Evolutionary conservation across 2,113 vertebrate genomes (phyloP).

Genomic region (Isichthys henryi): DNA sequence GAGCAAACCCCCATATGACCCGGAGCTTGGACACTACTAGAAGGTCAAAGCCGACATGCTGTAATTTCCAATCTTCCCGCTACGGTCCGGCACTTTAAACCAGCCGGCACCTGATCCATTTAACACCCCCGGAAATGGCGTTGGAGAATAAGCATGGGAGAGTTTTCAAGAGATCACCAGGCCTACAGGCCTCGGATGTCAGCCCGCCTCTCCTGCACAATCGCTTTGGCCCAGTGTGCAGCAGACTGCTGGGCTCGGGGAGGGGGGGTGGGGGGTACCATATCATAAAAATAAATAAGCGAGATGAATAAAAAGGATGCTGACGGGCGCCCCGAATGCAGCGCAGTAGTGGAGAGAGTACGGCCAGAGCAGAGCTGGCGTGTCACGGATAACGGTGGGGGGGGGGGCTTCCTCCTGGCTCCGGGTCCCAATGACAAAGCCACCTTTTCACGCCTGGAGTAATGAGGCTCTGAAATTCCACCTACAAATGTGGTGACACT

Average conservation of each 20-base stretch:
- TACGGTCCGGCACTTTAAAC: not conserved
- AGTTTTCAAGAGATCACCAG: not conserved
- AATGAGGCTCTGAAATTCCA: not conserved
- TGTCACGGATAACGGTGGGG: not conserved
- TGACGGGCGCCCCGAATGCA: not conserved
- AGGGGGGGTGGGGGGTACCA: not conserved
- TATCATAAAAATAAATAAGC: not conserved
- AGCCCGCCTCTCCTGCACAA: not conserved
- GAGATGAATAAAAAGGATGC: not conserved
- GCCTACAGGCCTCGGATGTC: not conserved
- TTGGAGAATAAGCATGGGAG: not conserved
- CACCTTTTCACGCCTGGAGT: not conserved
- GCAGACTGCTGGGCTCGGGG: no score
- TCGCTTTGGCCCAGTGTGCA: not conserved
- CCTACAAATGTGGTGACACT: slow-evolving; percentile 10
- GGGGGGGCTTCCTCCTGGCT: not conserved
- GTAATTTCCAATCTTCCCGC: not conserved
- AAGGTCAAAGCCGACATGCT: not conserved
- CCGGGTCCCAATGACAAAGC: not conserved
- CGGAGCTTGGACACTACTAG: not conserved
- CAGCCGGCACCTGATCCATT: not conserved
- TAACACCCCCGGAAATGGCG: not conserved
- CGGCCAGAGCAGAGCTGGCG: not conserved
- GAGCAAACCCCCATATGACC: not conserved
- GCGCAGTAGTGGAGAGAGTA: not conserved